Conservation (phyloP, 1,140 invertebrate genomes). For the Anadara kagoshimensis region DNA sequence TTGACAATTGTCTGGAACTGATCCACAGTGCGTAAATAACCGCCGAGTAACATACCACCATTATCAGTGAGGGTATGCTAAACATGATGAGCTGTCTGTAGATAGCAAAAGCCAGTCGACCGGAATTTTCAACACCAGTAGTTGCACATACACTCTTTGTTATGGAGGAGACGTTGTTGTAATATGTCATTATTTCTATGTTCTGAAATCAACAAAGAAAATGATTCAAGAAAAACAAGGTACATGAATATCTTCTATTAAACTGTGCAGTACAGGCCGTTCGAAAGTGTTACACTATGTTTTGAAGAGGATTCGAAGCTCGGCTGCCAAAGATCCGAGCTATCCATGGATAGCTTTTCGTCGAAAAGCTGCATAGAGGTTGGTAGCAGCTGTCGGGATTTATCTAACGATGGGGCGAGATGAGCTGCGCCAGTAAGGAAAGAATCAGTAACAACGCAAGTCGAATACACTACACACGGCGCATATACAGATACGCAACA, state of each 20-base stretch:
- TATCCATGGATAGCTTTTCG: no score
- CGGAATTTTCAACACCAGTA: conserved; percentile 44
- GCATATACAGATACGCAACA: no score
- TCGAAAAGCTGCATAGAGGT: no score
- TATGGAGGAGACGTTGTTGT: conserved; percentile 70
- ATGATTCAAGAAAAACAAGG: neutral
- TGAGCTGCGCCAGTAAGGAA: no score
- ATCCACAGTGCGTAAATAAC: conserved; percentile 78
- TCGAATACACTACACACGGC: no score
- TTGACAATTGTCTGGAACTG: conserved; percentile 73
- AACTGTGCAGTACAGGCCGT: no score
- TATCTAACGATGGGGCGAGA: no score
- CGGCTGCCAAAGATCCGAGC: no score
- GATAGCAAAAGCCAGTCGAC: conserved; percentile 70
- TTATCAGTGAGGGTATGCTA: conserved; percentile 74
- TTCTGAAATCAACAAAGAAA: conserved; percentile 65
- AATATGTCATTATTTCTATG: conserved; percentile 65
- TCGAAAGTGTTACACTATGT: no score
- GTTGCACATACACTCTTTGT: conserved; percentile 73
- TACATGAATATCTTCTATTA: neutral
- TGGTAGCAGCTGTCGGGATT: no score
- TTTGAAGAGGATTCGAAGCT: no score
- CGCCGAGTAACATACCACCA: conserved; percentile 77
- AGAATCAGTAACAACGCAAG: no score
- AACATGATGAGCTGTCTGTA: conserved; percentile 77